Evolutionary conservation across 2,797 vertebrate genomes (phyloP), one percentile per base, ranked within the genome.

Genomic region (Eulemur mongoz): DNA sequence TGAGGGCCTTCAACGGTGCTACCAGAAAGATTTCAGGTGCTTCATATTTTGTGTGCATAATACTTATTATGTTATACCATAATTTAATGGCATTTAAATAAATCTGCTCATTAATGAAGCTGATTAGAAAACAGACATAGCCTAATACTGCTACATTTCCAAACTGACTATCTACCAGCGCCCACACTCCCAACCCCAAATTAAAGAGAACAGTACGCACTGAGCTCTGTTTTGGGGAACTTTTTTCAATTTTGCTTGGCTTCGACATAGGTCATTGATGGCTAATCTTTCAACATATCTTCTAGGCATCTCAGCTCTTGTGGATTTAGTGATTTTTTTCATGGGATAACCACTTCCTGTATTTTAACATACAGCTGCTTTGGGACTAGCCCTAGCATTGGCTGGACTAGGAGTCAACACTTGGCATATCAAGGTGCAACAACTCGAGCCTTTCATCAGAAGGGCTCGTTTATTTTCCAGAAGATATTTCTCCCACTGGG

Each of bases 61-160:
- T 43, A 57, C 38, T 43, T 7, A 2, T 52, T 80, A n/a, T n/a
- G 57, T 82, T 30, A 17, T n/a, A 61, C 54, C n/a, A 59, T 38
- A 43, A 59, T 52, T 75, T 76, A 94, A 85, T 65, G 38, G 63
- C 32, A 61, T 65, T 65, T 54, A 67, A 96, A 59, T 50, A 91
- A 85, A 79, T 48, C 89, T 91, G 67, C 78, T 94, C 52, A 63
- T 89, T 89, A 94, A 84, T 50, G 30, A 92, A 35, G 75, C 81
- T 61, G 32, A 40, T 91, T 50, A 69, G 79, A 91, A 96, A 93
- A 38, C 22, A 90, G 40, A 48, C 9, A 45, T 18, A 65, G 25
- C 50, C 6, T 50, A 65, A 84, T 20, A 38, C 4, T 70, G 67
- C 38, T 59, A 17, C 15, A 27, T 52, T 80, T 93, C 73, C 89